phyloP scores from a whole-genome alignment of 2,888 invertebrate species.

The Heliconius sara region DNA sequence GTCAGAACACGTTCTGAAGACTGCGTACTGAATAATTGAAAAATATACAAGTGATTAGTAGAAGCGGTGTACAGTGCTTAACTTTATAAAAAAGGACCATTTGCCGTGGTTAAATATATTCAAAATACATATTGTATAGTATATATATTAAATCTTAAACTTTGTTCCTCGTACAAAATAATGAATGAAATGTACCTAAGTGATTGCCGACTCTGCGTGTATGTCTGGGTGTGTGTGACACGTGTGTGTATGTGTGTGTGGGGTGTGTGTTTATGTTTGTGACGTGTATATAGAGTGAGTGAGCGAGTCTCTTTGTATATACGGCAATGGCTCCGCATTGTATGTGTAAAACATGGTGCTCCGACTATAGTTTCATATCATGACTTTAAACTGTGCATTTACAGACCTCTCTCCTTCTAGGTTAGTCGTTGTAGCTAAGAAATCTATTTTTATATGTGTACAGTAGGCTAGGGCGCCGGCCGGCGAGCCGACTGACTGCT shows the following conservation, averaged over 20 bases:
- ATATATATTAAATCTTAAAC: constrained; percentile 23
- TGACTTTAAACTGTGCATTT: constrained; percentile 77
- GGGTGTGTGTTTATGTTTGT: not conserved
- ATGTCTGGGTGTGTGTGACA: not conserved
- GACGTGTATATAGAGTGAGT: constrained; percentile 18
- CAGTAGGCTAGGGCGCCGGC: constrained; percentile 44
- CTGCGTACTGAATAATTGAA: not conserved
- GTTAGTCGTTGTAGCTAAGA: constrained; percentile 63
- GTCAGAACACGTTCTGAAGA: not conserved
- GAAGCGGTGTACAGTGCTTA: constrained; percentile 17
- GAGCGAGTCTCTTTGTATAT: constrained; percentile 35
- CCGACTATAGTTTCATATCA: constrained; percentile 81
- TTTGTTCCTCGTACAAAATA: constrained; percentile 27
- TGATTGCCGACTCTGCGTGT: constrained; percentile 22
- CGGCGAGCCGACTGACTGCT: constrained; percentile 44
- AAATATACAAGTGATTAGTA: not conserved
- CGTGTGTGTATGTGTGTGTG: not conserved
- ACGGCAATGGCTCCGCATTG: constrained; percentile 36
- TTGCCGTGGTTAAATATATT: not conserved
- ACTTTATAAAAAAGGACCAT: constrained; percentile 3
- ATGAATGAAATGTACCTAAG: constrained; percentile 21
- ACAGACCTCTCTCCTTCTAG: constrained; percentile 72
- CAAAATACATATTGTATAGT: constrained; percentile 7
- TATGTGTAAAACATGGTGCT: constrained; percentile 71
- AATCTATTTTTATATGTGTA: constrained; percentile 78